A percentile compares a stretch with the other conserved stretches of the same genome.
Conservation (phyloP, 2,797 vertebrate genomes). For the Gymnothorax javanicus region DNA sequence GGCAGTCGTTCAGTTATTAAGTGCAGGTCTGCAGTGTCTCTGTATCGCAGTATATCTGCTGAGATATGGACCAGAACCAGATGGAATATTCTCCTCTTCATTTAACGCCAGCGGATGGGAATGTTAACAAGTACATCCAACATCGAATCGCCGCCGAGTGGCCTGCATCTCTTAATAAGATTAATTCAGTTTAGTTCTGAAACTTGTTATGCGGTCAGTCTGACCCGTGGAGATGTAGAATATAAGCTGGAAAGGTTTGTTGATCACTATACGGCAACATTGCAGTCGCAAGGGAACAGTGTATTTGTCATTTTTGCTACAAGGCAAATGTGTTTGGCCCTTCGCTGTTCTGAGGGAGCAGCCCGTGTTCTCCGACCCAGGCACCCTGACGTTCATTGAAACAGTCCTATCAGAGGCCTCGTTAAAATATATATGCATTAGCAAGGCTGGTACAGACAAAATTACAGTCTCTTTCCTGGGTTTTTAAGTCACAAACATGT, state of each 20-base stretch:
- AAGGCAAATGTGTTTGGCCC: not conserved
- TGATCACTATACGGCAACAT: not conserved
- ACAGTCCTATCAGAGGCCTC: not conserved
- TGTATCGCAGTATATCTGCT: not conserved
- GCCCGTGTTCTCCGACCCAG: not conserved
- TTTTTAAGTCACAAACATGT: not conserved
- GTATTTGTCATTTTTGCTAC: not conserved
- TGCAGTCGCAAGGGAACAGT: not conserved
- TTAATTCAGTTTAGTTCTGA: not conserved
- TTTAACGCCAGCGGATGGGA: not conserved
- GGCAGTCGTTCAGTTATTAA: not conserved
- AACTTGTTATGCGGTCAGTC: not conserved
- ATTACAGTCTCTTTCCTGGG: not conserved
- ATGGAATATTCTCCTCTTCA: slow-evolving; percentile 5
- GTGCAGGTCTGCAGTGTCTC: not conserved
- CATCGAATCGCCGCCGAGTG: not conserved
- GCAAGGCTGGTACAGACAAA: not conserved
- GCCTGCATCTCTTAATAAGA: not conserved
- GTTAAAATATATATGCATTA: not conserved
- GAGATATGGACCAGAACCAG: not conserved
- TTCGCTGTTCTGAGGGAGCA: not conserved
- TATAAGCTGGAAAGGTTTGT: not conserved
- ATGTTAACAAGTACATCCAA: not conserved
- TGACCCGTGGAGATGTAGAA: not conserved
- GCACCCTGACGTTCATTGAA: too few relatives aligned